Base-by-base conservation (phyloP, 2,113 vertebrate species). In the Cephalopterus ornatus region DNA sequence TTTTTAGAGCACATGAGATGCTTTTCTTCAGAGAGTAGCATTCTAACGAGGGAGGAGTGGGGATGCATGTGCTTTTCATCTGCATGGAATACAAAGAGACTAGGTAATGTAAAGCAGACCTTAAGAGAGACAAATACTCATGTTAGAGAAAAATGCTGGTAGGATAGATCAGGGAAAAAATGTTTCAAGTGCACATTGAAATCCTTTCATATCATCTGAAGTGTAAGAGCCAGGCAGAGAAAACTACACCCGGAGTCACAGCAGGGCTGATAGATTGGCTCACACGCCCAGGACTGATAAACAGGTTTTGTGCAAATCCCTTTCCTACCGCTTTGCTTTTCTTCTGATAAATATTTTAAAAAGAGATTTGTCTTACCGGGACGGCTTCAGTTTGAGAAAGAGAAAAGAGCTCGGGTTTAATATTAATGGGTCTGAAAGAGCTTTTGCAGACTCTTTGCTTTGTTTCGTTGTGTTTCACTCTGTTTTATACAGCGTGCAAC, bases 261-360 rank as follows among this genome's bases (percentile, higher is more conserved):
- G 61, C 92, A 85, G 44, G 63, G 50, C 88, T 92, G 82, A 94
- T 74, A 78, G 89, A 92, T 95, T 17, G 47, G 79, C 81, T 79
- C 6, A 1, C 87, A 39, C 16, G 2, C 88, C 89, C 32, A 52
- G 68, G 62, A 85, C 53, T 61, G 58, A 94, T 91, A 81, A 93
- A 87, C 62, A 88, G 61, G 49, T 50, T 88, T 35, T 59, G 80
- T 59, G 84, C 85, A 81, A 75, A 66, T 74, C 62, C 89, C 92
- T 92, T 73, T 56, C 58, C 26, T 73, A 62, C 28, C 14, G 11
- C 19, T 92, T 80, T 90, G 46, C 46, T 95, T 97, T 89, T 62
- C 70, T 78, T 87, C 47, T 92, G 73, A 89, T 92, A 95, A 96
- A 95, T 89, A 94, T 95, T 95, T 95, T 94, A 11, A 93, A 83